Base-by-base conservation (phyloP, 2,797 vertebrate genomes). In the Acrossocheilus wenchowensis region DNA sequence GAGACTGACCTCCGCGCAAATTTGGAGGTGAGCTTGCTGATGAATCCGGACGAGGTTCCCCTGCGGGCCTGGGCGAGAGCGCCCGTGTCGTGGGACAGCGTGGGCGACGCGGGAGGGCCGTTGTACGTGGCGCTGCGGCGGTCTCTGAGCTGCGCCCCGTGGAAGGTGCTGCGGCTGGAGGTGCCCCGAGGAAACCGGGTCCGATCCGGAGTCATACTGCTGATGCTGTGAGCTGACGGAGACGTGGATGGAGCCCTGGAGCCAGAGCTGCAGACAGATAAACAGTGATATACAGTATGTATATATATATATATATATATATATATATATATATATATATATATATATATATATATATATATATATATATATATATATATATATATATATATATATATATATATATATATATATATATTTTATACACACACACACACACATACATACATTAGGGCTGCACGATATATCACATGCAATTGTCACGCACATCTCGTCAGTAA, bases 21-120 rank as follows among this genome's bases (percentile, higher is more conserved):
- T 93, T 98, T 98, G 91, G 98, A 99, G 75, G 98, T 98, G 94
- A 99, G 97, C 93, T 99, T 99, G 97, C 98, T 95, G 91, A 99
- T 99, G 92, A 99, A 96, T 54, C 98, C 98, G 0, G 98, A 98
- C 57, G 98, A 98, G 0, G 98, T 98, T 19, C 98, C 98, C 87
- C 98, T 95, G 86, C 98, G 94, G 82, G 96, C 95, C 54, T 99
- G 98, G 1, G 96, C 96, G 1, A 99, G 97, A 7, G 97, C 96
- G 4, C 96, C 97, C 0, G 97, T 96, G 85, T 99, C 98, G 0
- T 99, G 98, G 2, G 97, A 98, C 84, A 96, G 91, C 0, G 96
- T 95, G 0, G 98, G 98, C 0, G 98, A 99, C 64, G 98, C 98
- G 0, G 98, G 98, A 0, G 98, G 98, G 23, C 98, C 98, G 21